Percentiles rank a stretch among this genome's conserved stretches.
These are phyloP conservation scores for Eudiplozoon nipponicum DNA, from an alignment of 2,888 invertebrate species.

Conservation along the genomic window DNA sequence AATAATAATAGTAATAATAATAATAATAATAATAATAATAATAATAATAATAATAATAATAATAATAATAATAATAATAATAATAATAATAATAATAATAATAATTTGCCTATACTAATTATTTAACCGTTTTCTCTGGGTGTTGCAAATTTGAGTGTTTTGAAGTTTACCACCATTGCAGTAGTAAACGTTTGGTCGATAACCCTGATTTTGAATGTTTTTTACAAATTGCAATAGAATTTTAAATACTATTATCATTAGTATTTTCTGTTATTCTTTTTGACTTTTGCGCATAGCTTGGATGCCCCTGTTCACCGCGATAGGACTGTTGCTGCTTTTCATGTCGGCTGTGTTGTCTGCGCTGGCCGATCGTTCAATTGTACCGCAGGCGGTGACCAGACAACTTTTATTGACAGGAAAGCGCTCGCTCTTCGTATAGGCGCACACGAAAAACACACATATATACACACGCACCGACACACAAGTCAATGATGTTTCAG, in stretches of 20 bases:
- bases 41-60: no score
- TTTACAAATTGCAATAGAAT: background rate
- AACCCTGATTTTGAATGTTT: background rate
- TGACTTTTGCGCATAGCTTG: background rate
- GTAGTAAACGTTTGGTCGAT: background rate
- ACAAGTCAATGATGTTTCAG: no score
- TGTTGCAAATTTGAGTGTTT: background rate
- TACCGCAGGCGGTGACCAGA: background rate
- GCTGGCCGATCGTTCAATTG: background rate
- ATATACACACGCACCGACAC: no score
- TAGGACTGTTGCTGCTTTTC: background rate
- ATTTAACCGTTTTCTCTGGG: no score
- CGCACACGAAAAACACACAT: no score
- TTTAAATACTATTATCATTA: background rate
- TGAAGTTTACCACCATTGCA: background rate
- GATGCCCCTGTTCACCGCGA: background rate
- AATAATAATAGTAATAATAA: no score
- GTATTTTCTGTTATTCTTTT: background rate
- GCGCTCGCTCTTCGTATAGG: background rate
- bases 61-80: no score
- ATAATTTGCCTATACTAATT: no score
- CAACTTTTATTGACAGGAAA: conserved; percentile 2
- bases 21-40: no score
- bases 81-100: no score
- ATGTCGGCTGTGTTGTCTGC: background rate